phyloP scores from a whole-genome alignment of 2,113 vertebrate genomes.

The Chloropsis hardwickii region DNA sequence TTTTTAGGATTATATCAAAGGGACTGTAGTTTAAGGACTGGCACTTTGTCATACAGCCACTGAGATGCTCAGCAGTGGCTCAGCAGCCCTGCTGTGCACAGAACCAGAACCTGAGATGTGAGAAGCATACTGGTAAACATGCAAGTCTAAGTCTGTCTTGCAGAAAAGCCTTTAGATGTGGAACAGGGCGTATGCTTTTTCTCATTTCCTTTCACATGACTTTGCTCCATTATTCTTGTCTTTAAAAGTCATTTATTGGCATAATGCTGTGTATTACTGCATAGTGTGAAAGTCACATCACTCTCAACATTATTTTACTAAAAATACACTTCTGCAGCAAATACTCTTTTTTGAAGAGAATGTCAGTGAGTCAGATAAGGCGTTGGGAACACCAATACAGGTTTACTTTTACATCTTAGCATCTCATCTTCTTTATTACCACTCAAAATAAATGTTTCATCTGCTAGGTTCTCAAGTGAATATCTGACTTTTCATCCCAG shows the following conservation, averaged over 20 bases:
- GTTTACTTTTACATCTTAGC: not conserved
- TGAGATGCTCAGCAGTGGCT: not conserved
- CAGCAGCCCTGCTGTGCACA: not conserved
- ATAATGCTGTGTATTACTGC: not conserved
- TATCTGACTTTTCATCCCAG: not conserved
- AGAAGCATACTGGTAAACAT: not conserved
- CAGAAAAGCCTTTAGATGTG: not conserved
- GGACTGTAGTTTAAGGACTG: not conserved
- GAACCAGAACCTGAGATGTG: not conserved
- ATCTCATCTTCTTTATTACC: not conserved
- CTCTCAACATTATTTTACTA: not conserved
- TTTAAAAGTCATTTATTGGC: not conserved
- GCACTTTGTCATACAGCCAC: not conserved
- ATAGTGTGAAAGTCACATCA: not conserved
- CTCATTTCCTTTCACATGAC: conserved; percentile 47
- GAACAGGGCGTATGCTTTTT: conserved; percentile 2
- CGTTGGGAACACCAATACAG: not conserved
- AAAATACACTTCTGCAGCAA: not conserved
- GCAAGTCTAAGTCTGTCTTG: not conserved
- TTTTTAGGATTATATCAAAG: not conserved
- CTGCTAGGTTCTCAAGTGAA: not conserved
- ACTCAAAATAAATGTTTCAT: not conserved
- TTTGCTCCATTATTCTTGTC: conserved; percentile 8
- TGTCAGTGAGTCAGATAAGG: not conserved
- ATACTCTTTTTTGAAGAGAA: not conserved